A percentile compares a stretch with the other conserved stretches of the same genome.
phyloP scores from a whole-genome alignment of 2,113 vertebrate genomes.

The Pomatostomus ruficeps region DNA sequence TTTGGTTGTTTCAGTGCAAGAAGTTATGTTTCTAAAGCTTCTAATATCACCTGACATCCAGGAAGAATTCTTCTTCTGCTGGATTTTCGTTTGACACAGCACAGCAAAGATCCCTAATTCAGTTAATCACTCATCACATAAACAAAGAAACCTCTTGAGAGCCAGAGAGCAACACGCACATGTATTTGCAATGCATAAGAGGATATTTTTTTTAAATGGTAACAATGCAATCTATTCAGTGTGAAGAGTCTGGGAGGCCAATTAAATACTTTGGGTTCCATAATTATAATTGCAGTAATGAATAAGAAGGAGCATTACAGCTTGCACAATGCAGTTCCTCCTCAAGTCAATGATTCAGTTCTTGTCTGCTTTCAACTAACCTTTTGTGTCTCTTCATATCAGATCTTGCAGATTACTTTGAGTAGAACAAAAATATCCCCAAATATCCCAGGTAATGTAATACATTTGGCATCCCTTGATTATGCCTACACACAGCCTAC shows the following conservation, averaged over 20 bases:
- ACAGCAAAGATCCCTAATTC: constrained; percentile 54
- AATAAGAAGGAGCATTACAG: constrained; percentile 66
- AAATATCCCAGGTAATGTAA: constrained; percentile 32
- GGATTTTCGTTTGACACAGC: constrained; percentile 30
- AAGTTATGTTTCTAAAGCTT: neutral
- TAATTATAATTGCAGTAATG: constrained; percentile 76
- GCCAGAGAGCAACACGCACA: constrained; percentile 58
- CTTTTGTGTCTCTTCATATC: constrained; percentile 55
- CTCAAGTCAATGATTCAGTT: constrained; percentile 29
- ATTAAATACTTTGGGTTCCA: constrained; percentile 75
- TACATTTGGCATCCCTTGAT: neutral
- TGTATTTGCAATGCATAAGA: constrained; percentile 64
- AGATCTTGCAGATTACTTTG: constrained; percentile 41
- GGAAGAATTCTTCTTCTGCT: neutral
- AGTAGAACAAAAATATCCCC: constrained; percentile 24
- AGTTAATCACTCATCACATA: constrained; percentile 71
- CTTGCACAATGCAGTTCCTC: constrained; percentile 60
- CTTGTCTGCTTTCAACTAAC: constrained; percentile 59
- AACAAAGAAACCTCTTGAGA: constrained; percentile 77
- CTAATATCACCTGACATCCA: neutral
- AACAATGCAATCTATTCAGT: constrained; percentile 77
- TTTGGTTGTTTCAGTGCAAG: accelerated
- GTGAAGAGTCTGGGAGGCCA: constrained; percentile 67
- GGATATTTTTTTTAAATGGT: constrained; percentile 33
- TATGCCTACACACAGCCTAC: neutral